A percentile compares a stretch with the other conserved stretches of the same genome.
Evolutionary conservation across 2,797 vertebrate species (phyloP).

Genomic region (Chiloscyllium punctatum): DNA sequence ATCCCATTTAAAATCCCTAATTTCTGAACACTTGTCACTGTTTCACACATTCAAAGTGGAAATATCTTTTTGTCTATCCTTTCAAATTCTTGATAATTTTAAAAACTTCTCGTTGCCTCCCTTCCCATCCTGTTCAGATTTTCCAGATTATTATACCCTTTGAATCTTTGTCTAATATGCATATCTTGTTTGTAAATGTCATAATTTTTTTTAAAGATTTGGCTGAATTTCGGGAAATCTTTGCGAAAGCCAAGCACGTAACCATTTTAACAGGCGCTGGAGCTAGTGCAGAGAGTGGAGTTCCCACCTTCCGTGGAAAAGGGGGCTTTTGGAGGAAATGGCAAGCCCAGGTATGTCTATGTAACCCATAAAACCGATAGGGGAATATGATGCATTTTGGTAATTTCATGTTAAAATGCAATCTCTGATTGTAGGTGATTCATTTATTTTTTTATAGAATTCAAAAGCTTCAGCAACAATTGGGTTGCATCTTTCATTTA

Average conservation of each 20-base stretch:
- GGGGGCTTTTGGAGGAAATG: conserved; percentile 89
- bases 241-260: conserved; percentile 83
- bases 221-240: conserved; percentile 75
- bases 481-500: neutral
- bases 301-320: conserved; percentile 82
- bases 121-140: neutral
- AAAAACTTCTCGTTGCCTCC: neutral
- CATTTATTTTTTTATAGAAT: neutral
- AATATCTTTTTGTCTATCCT: neutral
- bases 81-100: neutral
- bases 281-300: conserved; percentile 82
- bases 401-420: neutral
- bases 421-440: neutral
- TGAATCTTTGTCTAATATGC: neutral
- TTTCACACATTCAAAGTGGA: neutral
- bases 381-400: neutral
- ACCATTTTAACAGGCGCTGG: conserved; percentile 86
- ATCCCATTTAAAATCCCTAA: neutral
- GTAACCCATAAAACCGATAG: neutral
- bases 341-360: conserved; percentile 76
- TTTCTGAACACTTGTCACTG: neutral
- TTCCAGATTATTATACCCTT: neutral
- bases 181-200: neutral
- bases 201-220: conserved; percentile 58
- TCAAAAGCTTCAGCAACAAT: neutral